Base-by-base conservation (phyloP, 2,888 invertebrate species). In the Drosophila recens region DNA sequence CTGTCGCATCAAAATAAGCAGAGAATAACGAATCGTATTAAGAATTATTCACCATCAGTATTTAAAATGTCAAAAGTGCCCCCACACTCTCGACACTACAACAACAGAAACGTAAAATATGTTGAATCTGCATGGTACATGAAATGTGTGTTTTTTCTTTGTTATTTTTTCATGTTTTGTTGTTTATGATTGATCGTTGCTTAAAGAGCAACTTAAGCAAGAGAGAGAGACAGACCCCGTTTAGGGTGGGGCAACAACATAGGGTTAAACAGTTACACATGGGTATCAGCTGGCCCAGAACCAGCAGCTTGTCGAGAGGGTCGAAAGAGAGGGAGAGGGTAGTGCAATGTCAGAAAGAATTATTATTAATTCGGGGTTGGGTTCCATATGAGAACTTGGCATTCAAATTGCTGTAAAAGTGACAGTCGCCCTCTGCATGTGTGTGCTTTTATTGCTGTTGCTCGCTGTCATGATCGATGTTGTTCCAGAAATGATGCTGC, bases 251-350 rank as follows among this genome's bases (percentile, higher is more conserved):
- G 62, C 49, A 27, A 30, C 8, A 38, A 8, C 59, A 63, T 67
- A 69, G 79, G 86, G 83, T 83, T 84, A 86, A 84, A 80, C 72
- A 82, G 67, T 80, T 75, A 68, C 84, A 84, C 72, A 83, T 86
- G 84, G 72, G 43, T 17, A 67, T 61, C 72, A 66, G 70, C 59
- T 66, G 66, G 56, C 33, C 23, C 38, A 54, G 34, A 42, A 56
- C 30, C 54, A 56, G 54, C 40, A 40, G 45, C 51, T 34, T 34
- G 36, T 23, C 23, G 20, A 52, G 20, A 36, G 23, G 20, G 51
- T n/a, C 17, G 54, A n/a, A 0, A 6, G 27, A 15, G 38, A 30
- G 11, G 49, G 8, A 9, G 33, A 48, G 66, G 64, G 71, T 67
- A 20, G 56, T 58, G 58, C 54, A 67, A 45, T 75, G 74, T 74